Evolutionary conservation across 2,888 invertebrate species (phyloP).

Genomic region (Lasioglossum oenotherae): DNA sequence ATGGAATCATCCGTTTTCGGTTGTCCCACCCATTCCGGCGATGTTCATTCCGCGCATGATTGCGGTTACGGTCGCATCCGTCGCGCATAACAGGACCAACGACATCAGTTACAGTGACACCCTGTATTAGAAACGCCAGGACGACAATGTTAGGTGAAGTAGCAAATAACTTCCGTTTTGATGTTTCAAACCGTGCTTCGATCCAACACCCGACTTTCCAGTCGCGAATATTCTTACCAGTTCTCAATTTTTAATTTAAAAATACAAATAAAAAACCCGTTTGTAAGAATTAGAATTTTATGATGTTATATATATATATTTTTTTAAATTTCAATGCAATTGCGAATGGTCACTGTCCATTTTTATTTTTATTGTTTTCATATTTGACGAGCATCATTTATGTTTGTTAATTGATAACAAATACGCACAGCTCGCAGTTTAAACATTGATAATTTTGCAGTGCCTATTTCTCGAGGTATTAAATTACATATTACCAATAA

Average conservation of each 20-base stretch:
- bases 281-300: too few species aligned
- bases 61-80: conserved; percentile 15
- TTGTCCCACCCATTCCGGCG: neutral
- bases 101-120: conserved; percentile 8
- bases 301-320: too few species aligned
- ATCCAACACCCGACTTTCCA: neutral
- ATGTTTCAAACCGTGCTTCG: neutral
- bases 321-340: too few species aligned
- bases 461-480: neutral
- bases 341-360: too few species aligned
- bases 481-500: neutral
- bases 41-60: conserved; percentile 12
- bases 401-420: neutral
- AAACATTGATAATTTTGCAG: neutral
- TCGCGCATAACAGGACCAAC: conserved; percentile 5
- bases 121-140: conserved; percentile 9
- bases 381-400: neutral
- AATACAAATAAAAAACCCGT: neutral
- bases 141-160: neutral
- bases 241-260: neutral
- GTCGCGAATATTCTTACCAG: neutral
- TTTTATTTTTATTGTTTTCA: neutral
- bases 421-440: neutral
- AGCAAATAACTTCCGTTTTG: neutral
- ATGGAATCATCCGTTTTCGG: conserved; percentile 4